A percentile compares a stretch with the other conserved stretches of the same genome.
Evolutionary conservation across 2,888 invertebrate species (phyloP).

Genomic region (Bimastos eiseni): DNA sequence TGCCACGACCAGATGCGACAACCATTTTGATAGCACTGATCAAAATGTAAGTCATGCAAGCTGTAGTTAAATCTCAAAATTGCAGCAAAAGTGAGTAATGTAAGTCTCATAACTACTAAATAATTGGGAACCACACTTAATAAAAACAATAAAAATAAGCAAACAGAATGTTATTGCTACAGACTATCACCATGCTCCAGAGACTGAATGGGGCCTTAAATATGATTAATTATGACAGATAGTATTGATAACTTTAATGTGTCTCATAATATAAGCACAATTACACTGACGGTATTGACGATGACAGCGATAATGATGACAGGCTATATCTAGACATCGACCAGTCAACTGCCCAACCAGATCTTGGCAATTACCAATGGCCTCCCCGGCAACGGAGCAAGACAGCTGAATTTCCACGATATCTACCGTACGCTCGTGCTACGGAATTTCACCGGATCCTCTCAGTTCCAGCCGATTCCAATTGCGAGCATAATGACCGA

Average conservation of each 20-base stretch:
- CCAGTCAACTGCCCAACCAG: neutral
- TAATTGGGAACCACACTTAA: neutral
- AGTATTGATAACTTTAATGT: neutral
- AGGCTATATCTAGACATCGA: conserved; percentile 4
- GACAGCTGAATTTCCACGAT: neutral
- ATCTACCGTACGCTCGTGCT: neutral
- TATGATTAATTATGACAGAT: neutral
- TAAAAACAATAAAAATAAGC: neutral
- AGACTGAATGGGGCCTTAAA: neutral
- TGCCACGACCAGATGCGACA: neutral
- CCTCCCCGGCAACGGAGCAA: neutral
- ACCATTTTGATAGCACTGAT: neutral
- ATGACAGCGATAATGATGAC: neutral
- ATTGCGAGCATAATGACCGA: neutral
- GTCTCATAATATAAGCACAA: neutral
- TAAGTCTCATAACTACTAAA: neutral
- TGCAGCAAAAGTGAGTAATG: neutral
- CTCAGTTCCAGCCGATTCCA: neutral
- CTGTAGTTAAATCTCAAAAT: neutral
- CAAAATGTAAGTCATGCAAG: neutral
- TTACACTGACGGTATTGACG: neutral
- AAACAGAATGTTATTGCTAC: no score
- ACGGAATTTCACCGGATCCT: neutral
- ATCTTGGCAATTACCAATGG: conserved; percentile 3
- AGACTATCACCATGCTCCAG: no score